Evolutionary conservation across 1,140 invertebrate genomes (phyloP).

Genomic region (Tachypleus tridentatus): DNA sequence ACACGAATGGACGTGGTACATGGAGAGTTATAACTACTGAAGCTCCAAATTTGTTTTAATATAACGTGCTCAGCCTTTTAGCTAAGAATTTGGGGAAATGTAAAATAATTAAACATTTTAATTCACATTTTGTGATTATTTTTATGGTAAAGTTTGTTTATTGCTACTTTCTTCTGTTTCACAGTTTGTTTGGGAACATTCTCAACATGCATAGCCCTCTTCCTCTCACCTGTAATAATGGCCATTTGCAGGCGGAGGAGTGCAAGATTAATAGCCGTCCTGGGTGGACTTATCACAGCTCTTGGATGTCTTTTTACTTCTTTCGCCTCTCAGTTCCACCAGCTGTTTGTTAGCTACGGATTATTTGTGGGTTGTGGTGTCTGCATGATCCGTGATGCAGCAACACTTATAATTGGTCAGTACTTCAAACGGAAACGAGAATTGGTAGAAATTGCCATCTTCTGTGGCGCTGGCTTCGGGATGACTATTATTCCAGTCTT

Average conservation of each 20-base stretch:
- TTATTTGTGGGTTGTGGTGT: slow-evolving; percentile 4
- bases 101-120: no score
- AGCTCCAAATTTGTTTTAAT: no score
- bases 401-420: slow-evolving; percentile 70
- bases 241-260: slow-evolving; percentile 33
- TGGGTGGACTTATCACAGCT: slow-evolving; percentile 33
- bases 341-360: slow-evolving; percentile 34
- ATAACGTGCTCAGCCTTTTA: no score
- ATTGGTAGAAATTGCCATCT: slow-evolving; percentile 83
- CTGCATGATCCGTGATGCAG: slow-evolving; percentile 53
- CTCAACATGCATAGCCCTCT: slow-evolving; percentile 35
- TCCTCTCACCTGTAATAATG: slow-evolving; percentile 35
- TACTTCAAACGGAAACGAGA: slow-evolving; percentile 75
- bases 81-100: no score
- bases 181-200: slow-evolving; percentile 40
- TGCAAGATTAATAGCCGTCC: slow-evolving; percentile 30
- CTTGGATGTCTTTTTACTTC: slow-evolving; percentile 31
- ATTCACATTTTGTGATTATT: no score
- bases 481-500: slow-evolving; percentile 74
- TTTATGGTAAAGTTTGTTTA: no score
- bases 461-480: slow-evolving; percentile 72
- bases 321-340: slow-evolving; percentile 34
- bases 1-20: no score
- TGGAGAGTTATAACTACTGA: no score
- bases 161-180: slow-evolving; percentile 21